Percentiles rank a stretch among this genome's conserved stretches.
Conservation (phyloP, 2,888 invertebrate species). For the Chloromyia formosa region DNA sequence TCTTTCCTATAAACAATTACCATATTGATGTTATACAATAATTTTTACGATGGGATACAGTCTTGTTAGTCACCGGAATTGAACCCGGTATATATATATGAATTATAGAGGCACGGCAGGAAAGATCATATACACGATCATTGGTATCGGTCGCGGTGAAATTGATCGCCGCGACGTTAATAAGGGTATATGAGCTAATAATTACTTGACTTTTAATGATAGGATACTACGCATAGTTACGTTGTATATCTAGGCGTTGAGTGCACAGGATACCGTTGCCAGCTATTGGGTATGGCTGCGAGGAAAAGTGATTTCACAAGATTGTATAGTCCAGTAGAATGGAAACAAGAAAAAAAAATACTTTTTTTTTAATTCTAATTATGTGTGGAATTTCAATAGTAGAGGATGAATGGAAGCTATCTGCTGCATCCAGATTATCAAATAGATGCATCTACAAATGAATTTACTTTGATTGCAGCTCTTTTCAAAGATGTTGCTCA, state of each 20-base stretch:
- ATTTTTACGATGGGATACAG: conserved; percentile 43
- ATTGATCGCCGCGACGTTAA: conserved; percentile 35
- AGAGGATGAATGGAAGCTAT: too few species aligned
- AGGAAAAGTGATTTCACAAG: conserved; percentile 21
- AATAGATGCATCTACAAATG: too few species aligned
- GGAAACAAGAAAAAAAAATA: too few species aligned
- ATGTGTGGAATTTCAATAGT: too few species aligned
- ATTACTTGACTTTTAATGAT: conserved; percentile 46
- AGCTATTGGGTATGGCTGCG: background rate
- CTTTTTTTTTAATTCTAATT: too few species aligned
- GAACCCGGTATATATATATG: conserved; percentile 13
- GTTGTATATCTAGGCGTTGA: background rate
- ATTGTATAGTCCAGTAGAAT: background rate
- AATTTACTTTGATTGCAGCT: too few species aligned
- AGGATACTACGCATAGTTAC: conserved; percentile 40
- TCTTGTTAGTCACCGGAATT: conserved; percentile 43
- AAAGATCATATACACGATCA: background rate
- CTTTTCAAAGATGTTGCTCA: too few species aligned
- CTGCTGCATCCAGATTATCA: too few species aligned
- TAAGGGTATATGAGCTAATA: conserved; percentile 46
- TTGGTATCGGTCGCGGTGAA: background rate
- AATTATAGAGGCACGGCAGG: conserved; percentile 24
- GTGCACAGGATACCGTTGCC: background rate
- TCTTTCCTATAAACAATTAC: conserved; percentile 46
- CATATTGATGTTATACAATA: conserved; percentile 45